Evolutionary conservation across 1,140 invertebrate species (phyloP).

Genomic region (Calephelis nemesis): DNA sequence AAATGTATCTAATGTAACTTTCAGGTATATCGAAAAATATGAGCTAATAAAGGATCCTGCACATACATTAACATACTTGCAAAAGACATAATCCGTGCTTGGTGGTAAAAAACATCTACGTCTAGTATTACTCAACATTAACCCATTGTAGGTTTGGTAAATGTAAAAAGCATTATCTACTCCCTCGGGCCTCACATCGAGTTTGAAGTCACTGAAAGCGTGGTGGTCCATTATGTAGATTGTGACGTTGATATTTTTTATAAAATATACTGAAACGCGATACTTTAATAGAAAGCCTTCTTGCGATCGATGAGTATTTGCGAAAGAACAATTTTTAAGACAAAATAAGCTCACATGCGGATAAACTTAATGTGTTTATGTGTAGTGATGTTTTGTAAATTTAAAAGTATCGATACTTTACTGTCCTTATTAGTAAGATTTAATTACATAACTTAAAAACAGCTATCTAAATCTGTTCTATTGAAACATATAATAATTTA

Average conservation of each 20-base stretch:
- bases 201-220: constrained; percentile 15
- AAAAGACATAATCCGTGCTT: too few species aligned
- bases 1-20: too few species aligned
- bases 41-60: too few species aligned
- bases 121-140: constrained; percentile 10
- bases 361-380: constrained; percentile 6
- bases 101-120: neutral
- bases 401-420: neutral
- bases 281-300: constrained; percentile 10
- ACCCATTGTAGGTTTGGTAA: constrained; percentile 12
- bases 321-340: constrained; percentile 8
- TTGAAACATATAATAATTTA: too few species aligned
- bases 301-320: constrained; percentile 14
- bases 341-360: constrained; percentile 1
- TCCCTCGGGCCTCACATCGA: constrained; percentile 6
- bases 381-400: neutral
- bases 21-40: too few species aligned
- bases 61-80: too few species aligned
- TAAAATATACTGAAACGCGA: constrained; percentile 14
- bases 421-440: too few species aligned
- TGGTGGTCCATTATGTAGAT: constrained; percentile 15
- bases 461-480: too few species aligned
- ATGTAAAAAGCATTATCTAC: constrained; percentile 15
- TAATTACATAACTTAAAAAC: too few species aligned
- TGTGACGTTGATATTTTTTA: constrained; percentile 16